Conservation (phyloP, 2,113 vertebrate genomes). For the Nycticebus coucang region DNA sequence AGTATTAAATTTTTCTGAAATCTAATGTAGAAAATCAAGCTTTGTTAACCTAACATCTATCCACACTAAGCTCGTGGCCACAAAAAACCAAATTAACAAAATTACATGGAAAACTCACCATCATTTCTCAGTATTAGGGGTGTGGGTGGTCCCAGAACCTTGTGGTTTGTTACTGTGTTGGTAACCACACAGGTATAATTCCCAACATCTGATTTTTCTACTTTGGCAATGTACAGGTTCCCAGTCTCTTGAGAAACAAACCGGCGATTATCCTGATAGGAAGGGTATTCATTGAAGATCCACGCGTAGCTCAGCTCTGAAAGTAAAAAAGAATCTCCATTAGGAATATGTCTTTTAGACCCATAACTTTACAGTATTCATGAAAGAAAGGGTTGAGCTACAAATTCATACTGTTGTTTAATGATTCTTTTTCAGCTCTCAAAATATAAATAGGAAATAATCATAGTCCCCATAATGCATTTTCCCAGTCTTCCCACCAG, state of each 20-base stretch:
- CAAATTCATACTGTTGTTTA: neutral
- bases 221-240: conserved; percentile 97
- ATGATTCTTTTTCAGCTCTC: neutral
- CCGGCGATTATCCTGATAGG: conserved; percentile 94
- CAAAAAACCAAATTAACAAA: neutral
- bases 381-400: neutral
- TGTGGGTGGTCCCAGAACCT: conserved; percentile 93
- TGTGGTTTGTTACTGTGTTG: conserved; percentile 92
- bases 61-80: neutral
- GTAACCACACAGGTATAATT: conserved; percentile 99
- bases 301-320: conserved; percentile 96
- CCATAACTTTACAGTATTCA: rapidly evolving
- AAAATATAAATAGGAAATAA: neutral
- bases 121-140: conserved; percentile 95
- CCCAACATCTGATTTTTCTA: conserved; percentile 94
- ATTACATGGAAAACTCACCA: conserved; percentile 86
- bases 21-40: neutral
- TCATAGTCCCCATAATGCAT: neutral
- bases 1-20: neutral
- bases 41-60: neutral
- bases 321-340: conserved; percentile 66
- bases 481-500: neutral
- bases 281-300: conserved; percentile 98
- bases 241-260: conserved; percentile 98
- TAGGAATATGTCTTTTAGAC: neutral